A percentile compares a stretch with the other conserved stretches of the same genome.
phyloP scores from a whole-genome alignment of 2,797 vertebrate genomes.

The Danio aesculapii region DNA sequence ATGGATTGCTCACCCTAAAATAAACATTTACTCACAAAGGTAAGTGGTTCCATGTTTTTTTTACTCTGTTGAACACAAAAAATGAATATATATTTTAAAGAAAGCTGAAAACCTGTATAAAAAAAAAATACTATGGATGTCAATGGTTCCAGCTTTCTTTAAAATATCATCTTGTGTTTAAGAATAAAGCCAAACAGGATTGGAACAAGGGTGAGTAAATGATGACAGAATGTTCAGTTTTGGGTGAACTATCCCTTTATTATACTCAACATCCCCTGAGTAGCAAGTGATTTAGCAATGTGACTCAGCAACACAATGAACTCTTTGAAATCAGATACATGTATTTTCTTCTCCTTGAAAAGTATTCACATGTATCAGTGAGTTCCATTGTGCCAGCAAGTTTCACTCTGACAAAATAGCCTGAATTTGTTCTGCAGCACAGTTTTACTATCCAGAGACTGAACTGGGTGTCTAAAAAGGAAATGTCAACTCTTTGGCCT shows the following conservation, averaged over 20 bases:
- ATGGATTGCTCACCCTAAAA: no score
- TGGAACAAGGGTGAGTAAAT: no score
- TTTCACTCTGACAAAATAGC: constrained; percentile 2
- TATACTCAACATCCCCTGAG: constrained; percentile 31
- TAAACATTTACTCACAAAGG: no score
- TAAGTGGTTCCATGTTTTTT: no score
- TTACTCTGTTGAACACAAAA: no score
- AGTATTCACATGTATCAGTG: background rate
- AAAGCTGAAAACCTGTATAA: no score
- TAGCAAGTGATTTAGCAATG: constrained; percentile 39
- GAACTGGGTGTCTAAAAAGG: background rate
- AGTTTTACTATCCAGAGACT: background rate
- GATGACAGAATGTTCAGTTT: no score
- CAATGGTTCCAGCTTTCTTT: no score
- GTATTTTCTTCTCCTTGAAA: background rate
- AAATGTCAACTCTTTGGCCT: background rate
- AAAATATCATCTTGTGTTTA: no score
- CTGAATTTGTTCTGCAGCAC: background rate
- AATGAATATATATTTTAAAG: no score
- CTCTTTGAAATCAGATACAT: constrained; percentile 22
- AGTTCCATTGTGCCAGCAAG: background rate
- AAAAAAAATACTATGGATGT: no score
- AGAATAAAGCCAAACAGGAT: no score
- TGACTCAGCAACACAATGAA: constrained; percentile 33
- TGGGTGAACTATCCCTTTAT: constrained; percentile 18